Conservation (phyloP, 2,113 vertebrate genomes). For the Plecturocebus donacophilus region DNA sequence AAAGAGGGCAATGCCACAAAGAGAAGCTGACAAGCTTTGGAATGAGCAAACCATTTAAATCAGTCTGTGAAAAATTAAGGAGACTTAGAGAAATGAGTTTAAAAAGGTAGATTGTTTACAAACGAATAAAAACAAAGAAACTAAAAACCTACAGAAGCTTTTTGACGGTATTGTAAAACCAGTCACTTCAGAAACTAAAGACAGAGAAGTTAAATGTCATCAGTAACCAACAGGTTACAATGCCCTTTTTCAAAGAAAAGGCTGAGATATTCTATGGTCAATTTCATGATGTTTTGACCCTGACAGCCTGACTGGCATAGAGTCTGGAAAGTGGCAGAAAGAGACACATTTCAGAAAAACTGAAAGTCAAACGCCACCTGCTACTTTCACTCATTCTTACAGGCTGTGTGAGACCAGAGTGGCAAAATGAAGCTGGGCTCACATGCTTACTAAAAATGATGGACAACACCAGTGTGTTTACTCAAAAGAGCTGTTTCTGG, state of each 20-base stretch:
- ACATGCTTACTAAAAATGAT: background rate
- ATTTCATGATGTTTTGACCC: background rate
- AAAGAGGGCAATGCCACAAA: background rate
- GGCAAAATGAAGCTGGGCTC: slow-evolving; percentile 35
- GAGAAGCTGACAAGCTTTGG: background rate
- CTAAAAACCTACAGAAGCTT: background rate
- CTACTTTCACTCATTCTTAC: slow-evolving; percentile 51
- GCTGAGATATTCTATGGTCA: background rate
- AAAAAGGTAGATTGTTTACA: background rate
- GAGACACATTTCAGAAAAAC: background rate
- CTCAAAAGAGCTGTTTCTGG: background rate
- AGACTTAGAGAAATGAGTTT: background rate
- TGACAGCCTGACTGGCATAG: background rate
- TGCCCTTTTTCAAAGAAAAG: background rate
- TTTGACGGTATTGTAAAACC: background rate
- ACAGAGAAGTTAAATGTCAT: background rate
- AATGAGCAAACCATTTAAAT: background rate
- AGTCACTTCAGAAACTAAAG: background rate
- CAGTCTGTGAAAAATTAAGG: background rate
- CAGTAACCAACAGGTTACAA: background rate
- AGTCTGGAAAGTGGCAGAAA: background rate
- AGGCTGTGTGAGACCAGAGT: background rate
- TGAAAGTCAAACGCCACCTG: slow-evolving; percentile 53
- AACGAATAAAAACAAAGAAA: background rate
- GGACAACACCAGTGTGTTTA: background rate